Evolutionary conservation across 2,113 vertebrate species (phyloP), one percentile per base, ranked within the genome.

Genomic region (Callorhinus ursinus): DNA sequence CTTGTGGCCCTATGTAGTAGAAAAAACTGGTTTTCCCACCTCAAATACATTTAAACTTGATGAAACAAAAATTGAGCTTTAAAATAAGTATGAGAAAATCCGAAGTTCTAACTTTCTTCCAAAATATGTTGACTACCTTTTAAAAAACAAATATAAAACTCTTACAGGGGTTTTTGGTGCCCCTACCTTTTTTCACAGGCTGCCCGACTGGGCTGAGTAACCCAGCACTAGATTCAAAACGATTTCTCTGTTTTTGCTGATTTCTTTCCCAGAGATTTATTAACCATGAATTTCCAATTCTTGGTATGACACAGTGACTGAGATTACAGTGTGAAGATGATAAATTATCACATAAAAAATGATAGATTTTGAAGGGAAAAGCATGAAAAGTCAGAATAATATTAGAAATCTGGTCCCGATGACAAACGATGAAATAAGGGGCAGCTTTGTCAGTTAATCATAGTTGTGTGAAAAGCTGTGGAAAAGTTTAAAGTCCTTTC

Each of bases 331-430:
- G 57, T 77, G 39, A 84, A 88, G 28, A 57, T 97, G 63, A 81
- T 83, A 93, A 97, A 76, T 80, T 74, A 83, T 94, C 79, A 93
- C 77, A 81, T n/a, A 53, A 96, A 97, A 97, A 53, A 80, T 88
- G 46, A 87, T 77, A 33, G 24, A 51, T 82, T 89, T 92, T 87
- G 63, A 90, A 95, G 80, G 49, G 63, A 74, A 95, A 95, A 89
- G 33, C 76, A n/a, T 59, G 51, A 92, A 90, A 97, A 87, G 15
- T n/a, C 77, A 94, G 93, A 95, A 39, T 89, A 87, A 83, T 74
- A 51, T 84, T 77, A 69, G n/a, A 95, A 71, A 81, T 61, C 61
- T 65, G 16, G 26, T 46, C 33, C 67, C 24, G 51, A 46, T 72
- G 51, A 63, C 51, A 94, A 80, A 72, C n/a, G 51, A 51, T 95